phyloP scores from a whole-genome alignment of 2,113 vertebrate genomes.

The Cinclus cinclus region DNA sequence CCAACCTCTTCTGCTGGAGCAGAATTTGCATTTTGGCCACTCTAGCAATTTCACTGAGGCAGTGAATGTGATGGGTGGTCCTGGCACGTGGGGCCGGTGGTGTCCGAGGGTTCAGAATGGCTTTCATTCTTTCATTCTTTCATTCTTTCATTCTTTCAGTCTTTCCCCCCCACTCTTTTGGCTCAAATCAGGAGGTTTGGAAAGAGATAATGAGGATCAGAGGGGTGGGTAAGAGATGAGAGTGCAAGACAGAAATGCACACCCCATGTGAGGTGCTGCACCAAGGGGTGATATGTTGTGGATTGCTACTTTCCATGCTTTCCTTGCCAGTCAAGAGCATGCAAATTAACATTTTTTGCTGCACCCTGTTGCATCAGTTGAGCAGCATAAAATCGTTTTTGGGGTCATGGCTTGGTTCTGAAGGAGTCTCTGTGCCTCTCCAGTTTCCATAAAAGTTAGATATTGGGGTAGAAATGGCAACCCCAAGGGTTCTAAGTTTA shows the following conservation, averaged over 20 bases:
- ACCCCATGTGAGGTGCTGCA: accelerated
- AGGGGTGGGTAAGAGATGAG: neutral
- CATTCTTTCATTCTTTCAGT: neutral
- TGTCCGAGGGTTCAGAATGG: neutral
- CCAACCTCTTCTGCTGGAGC: neutral
- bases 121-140: neutral
- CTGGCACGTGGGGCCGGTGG: neutral
- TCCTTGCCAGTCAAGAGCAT: neutral
- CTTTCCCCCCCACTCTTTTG: neutral
- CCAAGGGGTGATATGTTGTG: neutral
- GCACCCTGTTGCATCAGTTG: too few relatives aligned
- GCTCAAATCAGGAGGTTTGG: neutral
- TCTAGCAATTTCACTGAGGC: neutral
- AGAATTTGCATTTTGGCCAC: conserved; percentile 8
- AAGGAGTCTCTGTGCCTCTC: neutral
- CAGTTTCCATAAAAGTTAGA: neutral
- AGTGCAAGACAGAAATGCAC: neutral
- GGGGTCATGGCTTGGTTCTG: neutral
- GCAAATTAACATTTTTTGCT: neutral
- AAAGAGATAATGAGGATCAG: neutral
- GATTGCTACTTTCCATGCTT: neutral
- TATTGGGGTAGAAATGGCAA: neutral
- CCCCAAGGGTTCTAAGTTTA: neutral
- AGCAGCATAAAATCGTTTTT: neutral
- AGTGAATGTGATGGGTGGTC: neutral